Evolutionary conservation across 1,140 invertebrate genomes (phyloP).

Genomic region (Bombus haemorrhoidalis): DNA sequence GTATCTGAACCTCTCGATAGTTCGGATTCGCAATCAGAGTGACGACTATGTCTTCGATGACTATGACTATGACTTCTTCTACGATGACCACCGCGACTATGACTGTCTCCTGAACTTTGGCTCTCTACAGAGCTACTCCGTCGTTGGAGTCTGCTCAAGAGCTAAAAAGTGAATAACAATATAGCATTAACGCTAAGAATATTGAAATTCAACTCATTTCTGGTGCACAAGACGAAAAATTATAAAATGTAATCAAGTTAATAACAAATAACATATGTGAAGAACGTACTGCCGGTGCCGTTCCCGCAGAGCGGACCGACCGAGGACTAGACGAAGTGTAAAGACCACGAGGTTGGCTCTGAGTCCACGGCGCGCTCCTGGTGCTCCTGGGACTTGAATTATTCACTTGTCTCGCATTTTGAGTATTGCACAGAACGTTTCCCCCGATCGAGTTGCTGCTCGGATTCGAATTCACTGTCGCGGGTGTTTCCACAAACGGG

Average conservation of each 20-base stretch:
- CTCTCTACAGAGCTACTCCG: slow-evolving; percentile 89
- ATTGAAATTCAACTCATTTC: background rate
- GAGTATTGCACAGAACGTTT: slow-evolving; percentile 60
- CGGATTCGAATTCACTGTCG: slow-evolving; percentile 52
- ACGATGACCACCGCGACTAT: slow-evolving; percentile 79
- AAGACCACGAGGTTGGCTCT: slow-evolving; percentile 87
- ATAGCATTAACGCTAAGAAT: background rate
- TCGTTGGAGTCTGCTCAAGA: slow-evolving; percentile 82
- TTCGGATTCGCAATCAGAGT: slow-evolving; percentile 95
- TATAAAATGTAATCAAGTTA: background rate
- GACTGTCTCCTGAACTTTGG: slow-evolving; percentile 87
- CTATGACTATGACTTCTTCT: slow-evolving; percentile 84
- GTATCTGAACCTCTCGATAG: slow-evolving; percentile 90
- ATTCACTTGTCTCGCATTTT: slow-evolving; percentile 70
- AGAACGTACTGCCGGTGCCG: slow-evolving; percentile 78
- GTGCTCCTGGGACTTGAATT: slow-evolving; percentile 85
- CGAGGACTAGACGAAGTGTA: slow-evolving; percentile 87
- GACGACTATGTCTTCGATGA: slow-evolving; percentile 89
- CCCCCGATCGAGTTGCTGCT: slow-evolving; percentile 42
- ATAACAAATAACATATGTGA: background rate
- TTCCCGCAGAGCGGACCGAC: slow-evolving; percentile 86
- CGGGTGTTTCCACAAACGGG: slow-evolving; percentile 77
- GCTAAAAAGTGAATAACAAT: slow-evolving; percentile 63
- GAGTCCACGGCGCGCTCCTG: slow-evolving; percentile 91
- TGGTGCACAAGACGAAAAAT: no score